Conservation (phyloP, 2,113 vertebrate species). For the Pitta sordida region DNA sequence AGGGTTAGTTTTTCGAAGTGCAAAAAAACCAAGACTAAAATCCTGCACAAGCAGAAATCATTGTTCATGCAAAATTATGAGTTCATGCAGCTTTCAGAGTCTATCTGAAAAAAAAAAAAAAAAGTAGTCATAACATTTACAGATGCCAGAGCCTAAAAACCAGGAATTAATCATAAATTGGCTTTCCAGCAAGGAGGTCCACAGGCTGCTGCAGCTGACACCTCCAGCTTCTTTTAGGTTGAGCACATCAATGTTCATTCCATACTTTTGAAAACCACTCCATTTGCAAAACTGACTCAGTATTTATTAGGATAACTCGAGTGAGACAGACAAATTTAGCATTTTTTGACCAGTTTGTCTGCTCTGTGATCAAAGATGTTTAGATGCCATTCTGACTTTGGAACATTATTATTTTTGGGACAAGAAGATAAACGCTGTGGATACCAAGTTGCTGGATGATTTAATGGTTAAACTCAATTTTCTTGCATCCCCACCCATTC, state of each 20-base stretch:
- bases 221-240: slow-evolving; percentile 12
- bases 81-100: neutral
- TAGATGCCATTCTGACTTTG: slow-evolving; percentile 8
- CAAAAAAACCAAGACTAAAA: neutral
- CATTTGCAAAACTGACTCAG: neutral
- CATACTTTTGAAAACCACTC: neutral
- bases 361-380: slow-evolving; percentile 46
- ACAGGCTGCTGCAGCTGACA: neutral
- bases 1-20: neutral
- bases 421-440: neutral
- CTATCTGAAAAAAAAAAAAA: neutral
- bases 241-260: neutral
- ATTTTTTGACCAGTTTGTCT: slow-evolving; percentile 19
- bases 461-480: slow-evolving; percentile 47
- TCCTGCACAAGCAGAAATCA: neutral
- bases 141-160: neutral
- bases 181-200: slow-evolving; percentile 27
- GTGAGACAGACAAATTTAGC: slow-evolving; percentile 14
- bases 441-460: slow-evolving; percentile 44
- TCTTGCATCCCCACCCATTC: slow-evolving; percentile 30
- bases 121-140: neutral
- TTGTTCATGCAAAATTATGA: neutral
- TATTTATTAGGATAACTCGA: slow-evolving; percentile 39
- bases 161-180: neutral
- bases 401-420: slow-evolving; percentile 41